Evolutionary conservation across 2,888 invertebrate species (phyloP).

Genomic region (Bhutanitis thaidina): DNA sequence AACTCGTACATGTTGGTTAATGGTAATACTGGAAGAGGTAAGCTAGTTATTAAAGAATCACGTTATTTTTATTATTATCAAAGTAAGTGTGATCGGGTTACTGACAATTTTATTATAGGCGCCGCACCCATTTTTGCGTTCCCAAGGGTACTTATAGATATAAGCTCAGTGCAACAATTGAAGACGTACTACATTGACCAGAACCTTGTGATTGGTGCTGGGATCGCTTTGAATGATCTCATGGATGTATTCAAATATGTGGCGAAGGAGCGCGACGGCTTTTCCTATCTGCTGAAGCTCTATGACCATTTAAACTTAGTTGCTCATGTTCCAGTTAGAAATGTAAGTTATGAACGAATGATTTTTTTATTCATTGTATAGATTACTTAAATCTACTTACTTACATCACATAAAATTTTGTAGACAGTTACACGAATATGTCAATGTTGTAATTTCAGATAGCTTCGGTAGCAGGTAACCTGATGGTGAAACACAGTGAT

Average conservation of each 20-base stretch:
- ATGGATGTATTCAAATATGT: constrained; percentile 58
- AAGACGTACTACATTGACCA: constrained; percentile 51
- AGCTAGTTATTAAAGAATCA: not conserved
- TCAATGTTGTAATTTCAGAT: constrained; percentile 47
- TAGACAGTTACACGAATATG: no score
- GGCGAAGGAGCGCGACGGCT: constrained; percentile 45
- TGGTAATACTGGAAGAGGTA: constrained; percentile 58
- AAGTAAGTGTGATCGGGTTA: no score
- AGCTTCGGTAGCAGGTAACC: constrained; percentile 83
- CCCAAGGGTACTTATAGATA: constrained; percentile 79
- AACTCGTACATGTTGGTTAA: constrained; percentile 81
- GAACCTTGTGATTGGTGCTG: constrained; percentile 76
- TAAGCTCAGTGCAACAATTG: constrained; percentile 79
- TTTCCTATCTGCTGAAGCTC: constrained; percentile 75
- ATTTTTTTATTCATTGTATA: no score
- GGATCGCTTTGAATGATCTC: constrained; percentile 64
- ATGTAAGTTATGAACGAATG: constrained; percentile 23
- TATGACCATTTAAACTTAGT: constrained; percentile 81
- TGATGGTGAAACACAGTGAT: constrained; percentile 83
- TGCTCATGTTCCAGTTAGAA: constrained; percentile 82
- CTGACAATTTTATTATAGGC: constrained; percentile 41
- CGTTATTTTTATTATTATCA: no score
- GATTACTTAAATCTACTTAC: no score
- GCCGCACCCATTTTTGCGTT: constrained; percentile 51
- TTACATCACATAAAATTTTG: no score